Evolutionary conservation across 2,888 invertebrate species (phyloP).

Genomic region (Trachelus tabidus): DNA sequence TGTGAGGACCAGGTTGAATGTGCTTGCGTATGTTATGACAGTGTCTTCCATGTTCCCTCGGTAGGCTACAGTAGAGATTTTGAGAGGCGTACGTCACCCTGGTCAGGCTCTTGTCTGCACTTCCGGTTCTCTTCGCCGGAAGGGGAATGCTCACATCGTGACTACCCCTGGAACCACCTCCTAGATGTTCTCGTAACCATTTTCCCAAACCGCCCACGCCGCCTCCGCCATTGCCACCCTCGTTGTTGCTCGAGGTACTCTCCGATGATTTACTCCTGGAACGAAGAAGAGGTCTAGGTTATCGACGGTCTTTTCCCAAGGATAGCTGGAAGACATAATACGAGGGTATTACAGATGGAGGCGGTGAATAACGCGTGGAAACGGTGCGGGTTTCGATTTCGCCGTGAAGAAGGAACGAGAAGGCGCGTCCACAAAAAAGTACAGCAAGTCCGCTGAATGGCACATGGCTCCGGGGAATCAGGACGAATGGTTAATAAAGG

Average conservation of each 20-base stretch:
- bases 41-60: constrained; percentile 52
- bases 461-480: constrained; percentile 45
- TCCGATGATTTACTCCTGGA: constrained; percentile 47
- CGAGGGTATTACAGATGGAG: background rate
- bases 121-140: constrained; percentile 25
- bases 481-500: constrained; percentile 54
- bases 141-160: constrained; percentile 38
- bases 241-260: constrained; percentile 26
- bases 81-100: constrained; percentile 51
- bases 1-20: constrained; percentile 31
- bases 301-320: background rate
- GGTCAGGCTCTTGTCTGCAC: background rate
- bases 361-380: background rate
- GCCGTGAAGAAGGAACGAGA: constrained; percentile 2
- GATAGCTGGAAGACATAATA: background rate
- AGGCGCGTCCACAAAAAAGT: background rate
- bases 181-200: constrained; percentile 61
- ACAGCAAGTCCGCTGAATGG: constrained; percentile 36
- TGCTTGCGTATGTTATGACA: constrained; percentile 25
- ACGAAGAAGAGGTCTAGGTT: constrained; percentile 14
- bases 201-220: constrained; percentile 56
- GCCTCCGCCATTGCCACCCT: constrained; percentile 24
- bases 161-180: constrained; percentile 45
- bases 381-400: background rate
- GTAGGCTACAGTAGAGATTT: constrained; percentile 61